These are phyloP conservation scores for Neuroscelio doddi DNA, from an alignment of 2,888 invertebrate species.

Conservation along the genomic window DNA sequence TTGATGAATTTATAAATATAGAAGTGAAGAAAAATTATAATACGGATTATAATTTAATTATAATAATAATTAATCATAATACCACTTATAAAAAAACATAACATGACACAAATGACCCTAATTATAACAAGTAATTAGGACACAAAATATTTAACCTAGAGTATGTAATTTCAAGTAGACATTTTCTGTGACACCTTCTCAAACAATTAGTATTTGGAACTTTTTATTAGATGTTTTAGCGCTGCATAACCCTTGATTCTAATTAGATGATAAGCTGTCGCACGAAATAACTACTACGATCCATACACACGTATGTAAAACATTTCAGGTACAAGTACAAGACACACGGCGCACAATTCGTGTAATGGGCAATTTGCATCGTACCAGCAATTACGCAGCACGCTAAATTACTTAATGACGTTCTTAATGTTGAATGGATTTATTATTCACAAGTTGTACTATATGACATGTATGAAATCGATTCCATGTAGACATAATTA, in stretches of 20 bases:
- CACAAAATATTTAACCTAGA: too few species aligned
- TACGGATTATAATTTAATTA: too few species aligned
- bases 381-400: background rate
- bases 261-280: conserved; percentile 6
- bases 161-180: too few species aligned
- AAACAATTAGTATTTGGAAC: background rate
- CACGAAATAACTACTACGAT: background rate
- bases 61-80: too few species aligned
- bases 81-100: too few species aligned
- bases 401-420: background rate
- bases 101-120: too few species aligned
- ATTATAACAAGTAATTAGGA: too few species aligned
- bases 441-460: background rate
- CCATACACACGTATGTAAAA: conserved; percentile 1
- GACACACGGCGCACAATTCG: conserved; percentile 1
- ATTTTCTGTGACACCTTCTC: too few species aligned
- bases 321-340: background rate
- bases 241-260: conserved; percentile 3
- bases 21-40: too few species aligned
- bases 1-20: too few species aligned
- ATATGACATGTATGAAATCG: too few species aligned
- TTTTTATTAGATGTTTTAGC: background rate
- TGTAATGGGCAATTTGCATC: conserved; percentile 2
- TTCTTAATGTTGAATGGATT: background rate
- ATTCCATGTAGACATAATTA: too few species aligned